Percentiles rank a stretch among this genome's conserved stretches.
Evolutionary conservation across 2,797 vertebrate genomes (phyloP).

Genomic region (Echiichthys vipera): DNA sequence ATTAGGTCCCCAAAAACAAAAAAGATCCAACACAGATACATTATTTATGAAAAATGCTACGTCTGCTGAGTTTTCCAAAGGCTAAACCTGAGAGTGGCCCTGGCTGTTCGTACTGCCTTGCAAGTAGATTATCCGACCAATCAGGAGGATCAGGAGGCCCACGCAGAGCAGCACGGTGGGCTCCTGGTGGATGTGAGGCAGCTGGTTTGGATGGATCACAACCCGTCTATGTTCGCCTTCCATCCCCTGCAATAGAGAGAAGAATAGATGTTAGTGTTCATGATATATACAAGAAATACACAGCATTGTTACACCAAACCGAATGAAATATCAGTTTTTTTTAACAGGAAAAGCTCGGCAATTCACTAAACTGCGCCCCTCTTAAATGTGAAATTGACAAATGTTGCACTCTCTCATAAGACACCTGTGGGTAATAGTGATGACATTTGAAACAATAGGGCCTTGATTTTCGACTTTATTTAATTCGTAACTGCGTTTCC

Average conservation of each 20-base stretch:
- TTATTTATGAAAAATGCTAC: slow-evolving; percentile 67
- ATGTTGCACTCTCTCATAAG: not conserved
- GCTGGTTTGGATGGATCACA: slow-evolving; percentile 29
- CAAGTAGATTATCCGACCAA: slow-evolving; percentile 77
- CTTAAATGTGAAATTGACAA: not conserved
- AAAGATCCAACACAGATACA: slow-evolving; percentile 44
- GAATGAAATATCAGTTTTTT: not conserved
- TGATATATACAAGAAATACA: no score
- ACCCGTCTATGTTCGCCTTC: slow-evolving; percentile 37
- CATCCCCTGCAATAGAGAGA: slow-evolving; percentile 53
- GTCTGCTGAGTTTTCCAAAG: slow-evolving; percentile 76
- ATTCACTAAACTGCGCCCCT: not conserved
- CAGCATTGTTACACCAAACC: not conserved
- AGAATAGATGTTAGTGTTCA: not conserved
- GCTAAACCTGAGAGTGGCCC: slow-evolving; percentile 67
- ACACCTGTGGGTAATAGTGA: no score
- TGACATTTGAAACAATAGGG: not conserved
- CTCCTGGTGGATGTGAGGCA: slow-evolving; percentile 66
- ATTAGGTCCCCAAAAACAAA: slow-evolving; percentile 13
- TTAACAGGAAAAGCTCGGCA: not conserved
- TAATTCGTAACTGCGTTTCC: no score
- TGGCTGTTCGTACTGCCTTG: slow-evolving; percentile 61
- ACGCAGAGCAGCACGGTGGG: slow-evolving; percentile 74
- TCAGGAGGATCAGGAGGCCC: slow-evolving; percentile 74
- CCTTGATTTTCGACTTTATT: not conserved